Evolutionary conservation across 2,888 invertebrate species (phyloP).

Genomic region (Xanthia togata): DNA sequence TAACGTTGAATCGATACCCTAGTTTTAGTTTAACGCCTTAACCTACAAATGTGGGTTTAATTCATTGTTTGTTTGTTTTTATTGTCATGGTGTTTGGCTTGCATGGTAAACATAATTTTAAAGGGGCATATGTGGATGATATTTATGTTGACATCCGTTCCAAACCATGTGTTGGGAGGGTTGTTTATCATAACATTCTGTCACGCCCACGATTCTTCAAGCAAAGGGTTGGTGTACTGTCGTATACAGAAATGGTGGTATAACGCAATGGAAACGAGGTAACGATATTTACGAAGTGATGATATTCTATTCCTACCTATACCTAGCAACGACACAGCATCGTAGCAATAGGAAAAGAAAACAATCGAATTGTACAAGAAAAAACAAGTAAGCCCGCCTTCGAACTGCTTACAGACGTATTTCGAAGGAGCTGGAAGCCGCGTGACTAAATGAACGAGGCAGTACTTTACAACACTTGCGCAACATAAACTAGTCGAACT

Average conservation of each 20-base stretch:
- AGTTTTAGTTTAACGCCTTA: slow-evolving; percentile 54
- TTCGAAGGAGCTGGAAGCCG: slow-evolving; percentile 9
- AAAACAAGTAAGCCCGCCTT: background rate
- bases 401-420: slow-evolving; percentile 11
- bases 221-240: background rate
- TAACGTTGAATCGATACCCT: slow-evolving; percentile 64
- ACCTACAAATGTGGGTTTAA: slow-evolving; percentile 33
- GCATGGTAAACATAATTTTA: slow-evolving; percentile 32
- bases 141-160: slow-evolving; percentile 30
- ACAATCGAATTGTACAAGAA: background rate
- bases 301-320: background rate
- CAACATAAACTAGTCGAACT: slow-evolving; percentile 23
- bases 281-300: background rate
- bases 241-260: background rate
- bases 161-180: slow-evolving; percentile 25
- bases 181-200: slow-evolving; percentile 24
- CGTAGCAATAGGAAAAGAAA: background rate
- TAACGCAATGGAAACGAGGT: too few relatives aligned
- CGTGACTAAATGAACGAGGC: slow-evolving; percentile 8
- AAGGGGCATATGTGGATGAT: slow-evolving; percentile 15
- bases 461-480: slow-evolving; percentile 36
- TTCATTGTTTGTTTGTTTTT: slow-evolving; percentile 48
- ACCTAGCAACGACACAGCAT: background rate
- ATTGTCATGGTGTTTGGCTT: slow-evolving; percentile 29
- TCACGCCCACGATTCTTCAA: slow-evolving; percentile 17